Evolutionary conservation across 2,797 vertebrate genomes (phyloP), one percentile per base, ranked within the genome.

Genomic region (Diplodus sargus): DNA sequence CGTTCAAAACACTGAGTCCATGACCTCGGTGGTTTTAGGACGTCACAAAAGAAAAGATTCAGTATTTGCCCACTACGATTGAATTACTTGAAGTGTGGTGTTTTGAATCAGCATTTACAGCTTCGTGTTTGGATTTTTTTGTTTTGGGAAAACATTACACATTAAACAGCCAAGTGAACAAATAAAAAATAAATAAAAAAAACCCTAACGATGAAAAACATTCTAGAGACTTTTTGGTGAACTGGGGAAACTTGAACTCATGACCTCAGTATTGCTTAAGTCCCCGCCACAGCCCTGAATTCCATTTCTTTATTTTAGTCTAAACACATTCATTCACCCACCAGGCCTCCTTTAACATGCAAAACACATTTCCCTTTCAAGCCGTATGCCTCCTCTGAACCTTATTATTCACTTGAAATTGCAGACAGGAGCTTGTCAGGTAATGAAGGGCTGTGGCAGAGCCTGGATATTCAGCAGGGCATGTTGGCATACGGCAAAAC

Each of bases 321-420:
- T 7, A 4, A 71, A 68, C 43, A 66, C 17, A 69, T 48, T 53
- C 49, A 58, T 67, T 74, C 14, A 61, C 48, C 12, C 42, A 51
- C 2, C 18, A 53, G 10, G 0, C 34, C 20, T 63, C 51, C 52
- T 73, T 63, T 28, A 59, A 51, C 28, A 9, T 10, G 3, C 7
- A 70, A 76, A 79, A 67, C 51, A 60, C 13, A 57, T 59, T 58
- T 71, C 25, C 0, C 54, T 77, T 42, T 83, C 17, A 74, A 51
- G 10, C 57, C 48, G 5, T 30, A 28, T 59, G 28, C 18, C 58
- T 30, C 5, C 15, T 57, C 3, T 74, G 62, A 74, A 47, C 23
- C 12, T 51, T 47, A 60, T 62, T 28, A 68, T 48, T 71, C 8
- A 58, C 39, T 58, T 57, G 22, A 69, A 57, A 12, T 48, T 60